Base-by-base conservation (phyloP, 2,888 invertebrate species). In the Napeogenes sylphis region DNA sequence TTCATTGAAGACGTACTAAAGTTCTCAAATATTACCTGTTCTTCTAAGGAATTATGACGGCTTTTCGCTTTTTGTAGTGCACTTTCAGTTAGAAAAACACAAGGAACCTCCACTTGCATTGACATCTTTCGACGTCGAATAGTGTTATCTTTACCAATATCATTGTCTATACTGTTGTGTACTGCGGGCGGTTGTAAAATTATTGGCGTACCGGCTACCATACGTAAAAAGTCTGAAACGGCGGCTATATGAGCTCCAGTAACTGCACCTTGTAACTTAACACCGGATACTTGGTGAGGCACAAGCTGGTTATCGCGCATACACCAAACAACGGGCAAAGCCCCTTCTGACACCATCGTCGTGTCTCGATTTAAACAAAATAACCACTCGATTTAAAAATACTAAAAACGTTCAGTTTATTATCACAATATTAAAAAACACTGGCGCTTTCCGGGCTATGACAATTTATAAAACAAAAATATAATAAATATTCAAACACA, bases 231-330 rank as follows among this genome's bases (percentile, higher is more conserved):
- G 79, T 93, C 92, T 63, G 93, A 91, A 59, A 93, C 92, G 63
- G 93, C 93, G 61, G 92, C 92, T 87, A 93, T 93, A 75, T 93
- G 93, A 57, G 93, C 93, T 73, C 93, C 92, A 38, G 93, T 93
- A 66, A 93, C 90, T 65, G 92, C 92, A 66, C 93, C 93, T 80
- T 93, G 93, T 74, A 94, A 90, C 73, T 93, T 89, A 71, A 94
- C 93, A 74, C 93, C 93, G 65, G 93, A 93, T 71, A 94, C 89
- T 81, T 93, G 93, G 69, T 93, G 91, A 71, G 94, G 93, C 79
- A 93, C 92, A 90, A 93, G 92, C 81, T 92, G 92, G 85, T 93
- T 92, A 87, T 93, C 92, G 83, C 93, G 92, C 80, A 92, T 89
- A 90, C 93, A 93, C 93, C 93, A 93, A 81, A 93, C 93, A 74